A percentile compares a stretch with the other conserved stretches of the same genome.
Conservation (phyloP, 2,113 vertebrate genomes). For the Spea bombifrons region DNA sequence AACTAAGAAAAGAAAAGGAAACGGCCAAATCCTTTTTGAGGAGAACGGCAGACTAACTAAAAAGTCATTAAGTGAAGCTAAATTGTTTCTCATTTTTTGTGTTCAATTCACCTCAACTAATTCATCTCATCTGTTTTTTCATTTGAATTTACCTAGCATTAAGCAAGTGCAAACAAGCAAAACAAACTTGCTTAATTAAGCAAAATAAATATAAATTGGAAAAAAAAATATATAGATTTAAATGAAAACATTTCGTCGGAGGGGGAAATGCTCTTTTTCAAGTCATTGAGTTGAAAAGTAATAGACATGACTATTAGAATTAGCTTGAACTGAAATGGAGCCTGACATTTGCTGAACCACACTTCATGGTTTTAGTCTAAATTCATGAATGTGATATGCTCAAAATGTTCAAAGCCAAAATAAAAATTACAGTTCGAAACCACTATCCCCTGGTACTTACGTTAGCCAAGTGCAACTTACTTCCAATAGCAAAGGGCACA, state of each 20-base stretch:
- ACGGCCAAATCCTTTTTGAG: too few relatives aligned
- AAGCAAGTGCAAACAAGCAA: too few relatives aligned
- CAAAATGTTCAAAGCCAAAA: conserved; percentile 16
- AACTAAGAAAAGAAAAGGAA: not conserved
- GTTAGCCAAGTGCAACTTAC: not conserved
- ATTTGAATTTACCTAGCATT: too few relatives aligned
- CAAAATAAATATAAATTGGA: too few relatives aligned
- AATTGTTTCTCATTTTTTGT: too few relatives aligned
- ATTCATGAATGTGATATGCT: conserved; percentile 11
- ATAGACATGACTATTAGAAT: not conserved
- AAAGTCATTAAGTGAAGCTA: too few relatives aligned
- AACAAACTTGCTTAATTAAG: too few relatives aligned
- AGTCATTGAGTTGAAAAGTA: not conserved
- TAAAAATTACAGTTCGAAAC: conserved; percentile 24
- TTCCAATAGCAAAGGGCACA: not conserved
- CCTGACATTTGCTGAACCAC: conserved; percentile 1
- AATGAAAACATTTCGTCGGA: not conserved
- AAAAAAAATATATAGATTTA: too few relatives aligned
- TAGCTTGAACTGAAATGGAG: conserved; percentile 9
- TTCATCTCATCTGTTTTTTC: too few relatives aligned
- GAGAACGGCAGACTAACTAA: too few relatives aligned
- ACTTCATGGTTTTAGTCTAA: not conserved
- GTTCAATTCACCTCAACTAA: too few relatives aligned
- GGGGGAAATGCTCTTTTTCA: not conserved
- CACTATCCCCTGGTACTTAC: conserved; percentile 19